Base-by-base conservation (phyloP, 2,888 invertebrate species). In the Ophion obscuratus region DNA sequence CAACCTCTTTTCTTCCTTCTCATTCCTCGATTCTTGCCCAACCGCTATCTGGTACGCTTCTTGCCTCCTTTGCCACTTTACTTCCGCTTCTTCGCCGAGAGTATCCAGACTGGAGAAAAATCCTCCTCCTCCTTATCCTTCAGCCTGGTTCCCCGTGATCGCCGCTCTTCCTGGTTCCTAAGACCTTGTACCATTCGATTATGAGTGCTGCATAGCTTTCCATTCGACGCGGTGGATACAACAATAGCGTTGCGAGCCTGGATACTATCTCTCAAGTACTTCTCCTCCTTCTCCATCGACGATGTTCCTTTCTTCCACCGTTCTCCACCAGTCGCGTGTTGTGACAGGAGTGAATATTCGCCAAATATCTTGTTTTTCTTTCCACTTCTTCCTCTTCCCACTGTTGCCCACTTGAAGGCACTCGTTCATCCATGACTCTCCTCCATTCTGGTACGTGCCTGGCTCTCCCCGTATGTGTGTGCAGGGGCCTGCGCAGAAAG, bases 331-430 rank as follows among this genome's bases (percentile, higher is more conserved):
- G 17, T 73, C 20, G 36, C 27, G 6, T 36, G 61, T 73, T 20
- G 57, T 73, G 59, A 73, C 73, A 59, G 11, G 57, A 73, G 11
- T 59, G 73, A 59, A 71, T 62, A 61, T 67, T 59, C 73, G 24
- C 24, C 73, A 74, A 59, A 27, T 36, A 66, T 57, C 36, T 20
- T n/a, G 1, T 47, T 27, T 68, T 40, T 74, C 24, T 70, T 44
- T 53, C 40, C 66, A 68, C n/a, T 88, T 88, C 87, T 85, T 88
- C 84, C 83, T 85, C 84, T 85, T 83, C 84, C 85, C 61, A 68
- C 67, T 64, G 27, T 81, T 61, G 73, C 71, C 14, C 66, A 27
- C 31, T 27, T 31, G 24, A 31, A 17, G 31, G 31, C 73, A 77
- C 76, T 77, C 76, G 81, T 57, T 74, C 36, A 47, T 70, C 53